Conservation (phyloP, 2,888 invertebrate genomes). For the Pyrochroa serraticornis region DNA sequence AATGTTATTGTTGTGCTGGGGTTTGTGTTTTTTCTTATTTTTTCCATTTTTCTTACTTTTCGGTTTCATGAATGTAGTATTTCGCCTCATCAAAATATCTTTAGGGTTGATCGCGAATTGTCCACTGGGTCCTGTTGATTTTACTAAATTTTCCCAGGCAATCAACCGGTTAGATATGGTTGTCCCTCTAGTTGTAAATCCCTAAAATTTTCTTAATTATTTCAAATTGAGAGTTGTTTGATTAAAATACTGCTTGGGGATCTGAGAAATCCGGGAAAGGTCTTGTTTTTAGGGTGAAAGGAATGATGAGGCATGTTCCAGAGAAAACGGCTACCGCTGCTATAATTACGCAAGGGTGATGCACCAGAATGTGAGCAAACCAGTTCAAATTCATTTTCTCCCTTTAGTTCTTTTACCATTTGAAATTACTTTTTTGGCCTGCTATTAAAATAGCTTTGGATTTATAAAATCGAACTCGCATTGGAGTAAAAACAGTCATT, state of each 20-base stretch:
- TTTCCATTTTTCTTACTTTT: conserved; percentile 30
- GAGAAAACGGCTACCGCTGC: conserved; percentile 68
- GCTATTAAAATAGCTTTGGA: conserved; percentile 18
- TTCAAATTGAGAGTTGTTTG: not conserved
- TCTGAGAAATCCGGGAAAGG: conserved; percentile 82
- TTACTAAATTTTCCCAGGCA: conserved; percentile 84
- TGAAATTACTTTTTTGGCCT: conserved; percentile 13
- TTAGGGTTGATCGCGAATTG: conserved; percentile 75
- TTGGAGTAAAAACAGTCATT: conserved; percentile 13
- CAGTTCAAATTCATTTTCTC: conserved; percentile 57
- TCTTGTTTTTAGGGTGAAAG: conserved; percentile 66
- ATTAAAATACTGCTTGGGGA: conserved; percentile 71
- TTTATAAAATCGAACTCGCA: conserved; percentile 2
- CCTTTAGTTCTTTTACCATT: conserved; percentile 18
- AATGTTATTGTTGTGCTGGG: conserved; percentile 24
- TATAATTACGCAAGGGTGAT: conserved; percentile 71
- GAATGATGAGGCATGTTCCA: conserved; percentile 69
- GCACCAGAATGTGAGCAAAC: conserved; percentile 71
- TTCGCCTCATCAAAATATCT: conserved; percentile 58
- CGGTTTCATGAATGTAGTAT: conserved; percentile 25
- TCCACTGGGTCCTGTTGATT: conserved; percentile 73
- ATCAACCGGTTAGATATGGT: conserved; percentile 77
- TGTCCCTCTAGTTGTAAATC: conserved; percentile 93
- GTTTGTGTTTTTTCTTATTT: conserved; percentile 23
- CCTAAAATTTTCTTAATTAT: conserved; percentile 64